These are phyloP conservation scores for Boleophthalmus pectinirostris DNA, from an alignment of 2,113 vertebrate genomes.

Conservation along the genomic window DNA sequence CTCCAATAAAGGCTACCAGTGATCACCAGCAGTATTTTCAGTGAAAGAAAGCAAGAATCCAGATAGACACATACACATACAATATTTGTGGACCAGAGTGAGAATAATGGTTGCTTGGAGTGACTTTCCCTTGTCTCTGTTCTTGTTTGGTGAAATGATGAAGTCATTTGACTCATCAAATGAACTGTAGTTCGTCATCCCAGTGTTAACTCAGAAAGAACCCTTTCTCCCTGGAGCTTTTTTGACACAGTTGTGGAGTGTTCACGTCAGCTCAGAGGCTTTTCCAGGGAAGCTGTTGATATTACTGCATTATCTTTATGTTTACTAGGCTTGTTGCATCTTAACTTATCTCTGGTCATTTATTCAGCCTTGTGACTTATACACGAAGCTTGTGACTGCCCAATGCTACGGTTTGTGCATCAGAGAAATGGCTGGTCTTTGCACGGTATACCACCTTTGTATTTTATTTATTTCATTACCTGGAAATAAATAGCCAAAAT, in stretches of 20 bases:
- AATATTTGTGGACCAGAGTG: not conserved
- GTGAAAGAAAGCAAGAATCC: no score
- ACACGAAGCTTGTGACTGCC: not conserved
- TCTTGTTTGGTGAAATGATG: not conserved
- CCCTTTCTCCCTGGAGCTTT: conserved; percentile 11
- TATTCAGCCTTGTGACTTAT: not conserved
- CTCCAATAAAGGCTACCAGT: no score
- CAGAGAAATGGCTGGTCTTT: not conserved
- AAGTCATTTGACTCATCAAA: not conserved
- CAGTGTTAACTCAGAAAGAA: conserved; percentile 3
- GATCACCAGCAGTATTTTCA: no score
- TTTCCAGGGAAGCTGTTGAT: conserved; percentile 15
- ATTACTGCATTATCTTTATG: not conserved
- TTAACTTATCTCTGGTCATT: not conserved
- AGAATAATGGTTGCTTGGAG: not conserved
- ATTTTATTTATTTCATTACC: not conserved
- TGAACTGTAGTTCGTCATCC: conserved; percentile 5
- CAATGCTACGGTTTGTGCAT: not conserved
- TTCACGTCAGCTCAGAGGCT: not conserved
- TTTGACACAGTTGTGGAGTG: not conserved
- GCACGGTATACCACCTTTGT: not conserved
- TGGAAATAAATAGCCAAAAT: not conserved
- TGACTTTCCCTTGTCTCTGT: not conserved
- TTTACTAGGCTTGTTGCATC: not conserved
- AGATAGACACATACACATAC: no score